Base-by-base conservation (phyloP, 2,797 vertebrate species). In the Melopsittacus undulatus region DNA sequence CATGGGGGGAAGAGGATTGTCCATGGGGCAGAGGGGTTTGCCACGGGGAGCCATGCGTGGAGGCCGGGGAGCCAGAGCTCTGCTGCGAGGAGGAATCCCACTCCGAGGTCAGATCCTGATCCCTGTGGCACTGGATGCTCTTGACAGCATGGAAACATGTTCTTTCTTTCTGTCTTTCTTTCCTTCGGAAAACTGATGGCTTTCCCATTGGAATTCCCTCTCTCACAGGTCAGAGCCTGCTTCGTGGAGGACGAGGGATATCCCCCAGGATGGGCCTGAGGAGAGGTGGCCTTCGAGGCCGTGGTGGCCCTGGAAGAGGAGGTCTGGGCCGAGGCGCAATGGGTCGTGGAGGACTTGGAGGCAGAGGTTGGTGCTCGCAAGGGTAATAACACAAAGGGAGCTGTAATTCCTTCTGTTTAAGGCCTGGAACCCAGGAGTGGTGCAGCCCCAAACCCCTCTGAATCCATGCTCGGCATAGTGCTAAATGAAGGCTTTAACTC, bases 1-100 rank as follows among this genome's bases (percentile, higher is more conserved):
- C 18, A 78, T 97, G 27, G 98, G 98, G 42, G 98, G 98, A 51
- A 97, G 99, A 88, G 98, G 98, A 11, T 96, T 98, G 18, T 90
- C 97, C 3, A 98, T 98, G 96, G 98, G 98, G 36, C 98, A 99
- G 97, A 98, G 99, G 13, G 99, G 99, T 16, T 96, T 99, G 88
- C 97, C 97, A 29, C 98, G 99, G 67, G 99, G 98, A 80, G 98
- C 98, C 68, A 97, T 99, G 32, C 97, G 99, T 30, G 98, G 98
- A 54, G 98, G 97, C 83, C 98, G 99, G 23, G 98, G 98, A n/a
- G 97, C 97, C 2, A 97, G 99, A 96, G 98, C 98, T 61, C 61
- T 98, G 17, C 97, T 99, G 89, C 98, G 99, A 83, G 99, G 99
- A 87, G 98, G 98, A 10, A 95, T 99, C 48, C 95, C 98, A 2